A percentile compares a stretch with the other conserved stretches of the same genome.
These are phyloP conservation scores for Petrocephalus schoutedeni DNA, from an alignment of 2,797 vertebrate genomes.

Conservation along the genomic window DNA sequence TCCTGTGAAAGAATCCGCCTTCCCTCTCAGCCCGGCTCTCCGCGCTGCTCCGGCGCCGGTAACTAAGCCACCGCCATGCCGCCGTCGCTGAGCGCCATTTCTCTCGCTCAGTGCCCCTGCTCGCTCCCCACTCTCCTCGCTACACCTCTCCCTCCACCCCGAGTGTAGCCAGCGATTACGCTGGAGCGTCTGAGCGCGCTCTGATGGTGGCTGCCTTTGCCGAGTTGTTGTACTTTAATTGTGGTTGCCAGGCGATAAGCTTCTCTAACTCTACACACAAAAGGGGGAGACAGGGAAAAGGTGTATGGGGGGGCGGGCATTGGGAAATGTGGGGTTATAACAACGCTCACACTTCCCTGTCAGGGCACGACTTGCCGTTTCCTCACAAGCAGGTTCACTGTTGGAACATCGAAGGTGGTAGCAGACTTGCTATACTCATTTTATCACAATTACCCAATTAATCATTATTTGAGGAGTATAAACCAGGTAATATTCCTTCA, in stretches of 20 bases:
- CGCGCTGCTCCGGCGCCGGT: not conserved
- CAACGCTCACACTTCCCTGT: slow-evolving; percentile 49
- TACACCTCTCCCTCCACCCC: slow-evolving; percentile 29
- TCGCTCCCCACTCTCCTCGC: slow-evolving; percentile 21
- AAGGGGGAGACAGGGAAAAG: slow-evolving; percentile 42
- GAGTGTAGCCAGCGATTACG: slow-evolving; percentile 41
- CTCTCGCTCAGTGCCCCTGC: slow-evolving; percentile 26
- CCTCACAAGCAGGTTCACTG: slow-evolving; percentile 4
- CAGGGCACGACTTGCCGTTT: slow-evolving; percentile 20
- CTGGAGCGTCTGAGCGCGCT: slow-evolving; percentile 48
- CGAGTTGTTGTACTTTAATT: slow-evolving; percentile 76
- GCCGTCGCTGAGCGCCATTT: slow-evolving; percentile 27
- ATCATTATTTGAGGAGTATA: not conserved
- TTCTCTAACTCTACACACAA: slow-evolving; percentile 62
- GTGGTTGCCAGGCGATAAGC: slow-evolving; percentile 75
- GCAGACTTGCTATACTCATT: slow-evolving; percentile 18
- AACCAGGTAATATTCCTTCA: not conserved
- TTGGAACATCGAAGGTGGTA: slow-evolving; percentile 27
- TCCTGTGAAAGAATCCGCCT: slow-evolving; percentile 15
- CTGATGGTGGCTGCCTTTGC: slow-evolving; percentile 51
- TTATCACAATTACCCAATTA: not conserved
- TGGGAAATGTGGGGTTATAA: slow-evolving; percentile 52
- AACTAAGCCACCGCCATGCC: slow-evolving; percentile 2
- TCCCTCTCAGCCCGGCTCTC: not conserved
- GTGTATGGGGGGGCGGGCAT: slow-evolving; percentile 22